Conservation (phyloP, 2,113 vertebrate species). For the Paraplagusia blochii region DNA sequence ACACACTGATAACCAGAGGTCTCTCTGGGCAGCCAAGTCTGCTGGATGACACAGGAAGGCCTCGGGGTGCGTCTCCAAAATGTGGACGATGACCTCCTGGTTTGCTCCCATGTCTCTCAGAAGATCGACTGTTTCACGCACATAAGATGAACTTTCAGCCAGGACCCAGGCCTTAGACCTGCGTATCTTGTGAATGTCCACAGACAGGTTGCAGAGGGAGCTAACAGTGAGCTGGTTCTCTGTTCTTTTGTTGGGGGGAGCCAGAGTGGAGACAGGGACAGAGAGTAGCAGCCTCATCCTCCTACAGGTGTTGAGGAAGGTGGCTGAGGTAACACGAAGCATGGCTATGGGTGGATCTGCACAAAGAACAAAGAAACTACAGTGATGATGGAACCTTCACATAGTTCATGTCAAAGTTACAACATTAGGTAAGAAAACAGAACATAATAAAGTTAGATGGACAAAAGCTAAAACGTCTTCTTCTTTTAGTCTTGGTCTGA, state of each 20-base stretch:
- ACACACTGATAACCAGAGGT: conserved; percentile 57
- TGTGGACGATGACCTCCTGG: background rate
- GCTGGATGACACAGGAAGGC: conserved; percentile 53
- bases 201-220: conserved; percentile 51
- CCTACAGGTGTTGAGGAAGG: conserved; percentile 44
- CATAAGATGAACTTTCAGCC: conserved; percentile 34
- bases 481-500: too few species aligned
- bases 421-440: too few species aligned
- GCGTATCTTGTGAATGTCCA: conserved; percentile 55
- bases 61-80: conserved; percentile 56
- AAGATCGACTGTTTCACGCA: conserved; percentile 40
- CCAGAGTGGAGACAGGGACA: conserved; percentile 7
- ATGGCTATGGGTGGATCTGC: conserved; percentile 29
- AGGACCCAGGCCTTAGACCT: conserved; percentile 55
- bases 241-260: conserved; percentile 10
- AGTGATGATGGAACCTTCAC: too few species aligned
- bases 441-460: too few species aligned
- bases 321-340: conserved; percentile 49
- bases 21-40: conserved; percentile 41
- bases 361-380: background rate
- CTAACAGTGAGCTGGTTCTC: conserved; percentile 52
- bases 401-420: too few species aligned
- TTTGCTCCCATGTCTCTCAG: conserved; percentile 54
- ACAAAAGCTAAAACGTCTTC: too few species aligned
- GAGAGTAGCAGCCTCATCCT: conserved; percentile 42